Conservation (phyloP, 92 coral and sea anemone genomes). For the Siderastrea siderea region DNA sequence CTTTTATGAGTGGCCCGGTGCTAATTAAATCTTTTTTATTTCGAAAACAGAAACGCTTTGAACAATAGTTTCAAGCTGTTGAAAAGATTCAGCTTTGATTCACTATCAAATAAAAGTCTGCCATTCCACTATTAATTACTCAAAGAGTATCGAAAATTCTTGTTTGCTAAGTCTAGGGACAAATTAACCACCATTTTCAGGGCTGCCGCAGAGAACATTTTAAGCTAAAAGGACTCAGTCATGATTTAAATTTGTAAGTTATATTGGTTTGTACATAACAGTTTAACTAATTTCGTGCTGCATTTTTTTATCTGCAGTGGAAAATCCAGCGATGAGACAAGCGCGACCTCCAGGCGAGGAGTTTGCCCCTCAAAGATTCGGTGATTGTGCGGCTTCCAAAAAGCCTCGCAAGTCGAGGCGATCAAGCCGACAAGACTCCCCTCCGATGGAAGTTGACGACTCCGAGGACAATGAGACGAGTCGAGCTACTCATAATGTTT, state of each 20-base stretch:
- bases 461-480: conserved; percentile 98
- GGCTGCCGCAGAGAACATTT: background rate
- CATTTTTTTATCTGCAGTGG: conserved; percentile 52
- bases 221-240: background rate
- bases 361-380: conserved; percentile 69
- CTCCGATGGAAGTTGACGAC: conserved; percentile 86
- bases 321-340: conserved; percentile 57
- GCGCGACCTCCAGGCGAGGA: conserved; percentile 68
- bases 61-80: conserved; percentile 45
- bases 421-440: conserved; percentile 80
- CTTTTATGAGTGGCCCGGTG: conserved; percentile 27
- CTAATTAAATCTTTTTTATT: conserved; percentile 54
- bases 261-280: background rate
- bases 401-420: conserved; percentile 88
- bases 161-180: conserved; percentile 2
- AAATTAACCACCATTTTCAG: background rate
- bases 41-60: conserved; percentile 47
- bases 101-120: conserved; percentile 35
- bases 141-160: conserved; percentile 18
- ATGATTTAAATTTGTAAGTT: background rate
- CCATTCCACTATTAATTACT: conserved; percentile 19
- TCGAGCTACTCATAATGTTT: conserved; percentile 97
- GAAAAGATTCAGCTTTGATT: conserved; percentile 46
- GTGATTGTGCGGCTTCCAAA: conserved; percentile 66
- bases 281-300: background rate